A percentile compares a stretch with the other conserved stretches of the same genome.
Evolutionary conservation across 2,113 vertebrate genomes (phyloP).

Genomic region (Proterorhinus semilunaris): DNA sequence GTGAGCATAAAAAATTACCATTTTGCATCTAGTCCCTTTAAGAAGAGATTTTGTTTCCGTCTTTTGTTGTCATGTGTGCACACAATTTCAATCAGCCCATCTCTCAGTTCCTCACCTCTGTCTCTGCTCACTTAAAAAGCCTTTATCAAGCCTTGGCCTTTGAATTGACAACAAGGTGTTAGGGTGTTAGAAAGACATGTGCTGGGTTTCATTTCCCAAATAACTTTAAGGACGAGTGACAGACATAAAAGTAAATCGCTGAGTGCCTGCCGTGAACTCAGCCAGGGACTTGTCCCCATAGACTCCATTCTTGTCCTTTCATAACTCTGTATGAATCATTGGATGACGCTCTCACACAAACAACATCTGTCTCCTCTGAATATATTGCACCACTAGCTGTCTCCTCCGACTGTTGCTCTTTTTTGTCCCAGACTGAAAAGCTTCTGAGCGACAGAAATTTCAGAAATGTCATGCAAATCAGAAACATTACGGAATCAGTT

Average conservation of each 20-base stretch:
- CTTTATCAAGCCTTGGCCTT: too few relatives aligned
- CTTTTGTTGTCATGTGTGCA: too few relatives aligned
- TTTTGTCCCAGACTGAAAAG: not conserved
- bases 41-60: too few relatives aligned
- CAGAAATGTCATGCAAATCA: not conserved
- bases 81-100: too few relatives aligned
- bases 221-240: not conserved
- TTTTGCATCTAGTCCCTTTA: too few relatives aligned
- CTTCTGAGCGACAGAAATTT: not conserved
- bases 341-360: not conserved
- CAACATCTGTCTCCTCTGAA: slow-evolving; percentile 8
- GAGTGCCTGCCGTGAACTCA: not conserved
- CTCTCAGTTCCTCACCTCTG: not conserved
- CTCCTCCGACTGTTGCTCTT: not conserved
- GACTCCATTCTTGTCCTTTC: not conserved
- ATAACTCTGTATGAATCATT: not conserved
- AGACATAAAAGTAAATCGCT: not conserved
- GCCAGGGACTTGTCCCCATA: not conserved
- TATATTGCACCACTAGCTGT: not conserved
- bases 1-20: too few relatives aligned
- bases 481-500: not conserved
- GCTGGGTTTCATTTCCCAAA: not conserved
- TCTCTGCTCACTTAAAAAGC: too few relatives aligned
- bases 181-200: not conserved
- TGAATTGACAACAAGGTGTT: not conserved